These are phyloP conservation scores for Brachypterus glaber DNA, from an alignment of 2,888 invertebrate genomes.

Conservation along the genomic window DNA sequence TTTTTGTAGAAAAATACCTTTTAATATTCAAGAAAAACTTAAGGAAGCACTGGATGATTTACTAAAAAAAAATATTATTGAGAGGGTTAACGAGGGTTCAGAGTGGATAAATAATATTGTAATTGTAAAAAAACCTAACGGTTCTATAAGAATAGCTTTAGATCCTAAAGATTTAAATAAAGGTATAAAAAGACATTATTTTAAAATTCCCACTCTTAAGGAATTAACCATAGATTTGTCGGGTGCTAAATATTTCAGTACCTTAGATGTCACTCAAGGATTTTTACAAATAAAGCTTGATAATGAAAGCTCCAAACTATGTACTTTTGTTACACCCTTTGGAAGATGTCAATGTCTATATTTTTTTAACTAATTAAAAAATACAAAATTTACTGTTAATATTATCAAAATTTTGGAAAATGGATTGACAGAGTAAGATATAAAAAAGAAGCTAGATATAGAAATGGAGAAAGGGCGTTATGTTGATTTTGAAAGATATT, in stretches of 20 bases:
- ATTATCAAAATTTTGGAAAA: too few relatives aligned
- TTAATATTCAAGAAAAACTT: slow-evolving; percentile 12
- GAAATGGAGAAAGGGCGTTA: too few relatives aligned
- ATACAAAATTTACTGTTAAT: too few relatives aligned
- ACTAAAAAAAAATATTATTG: slow-evolving; percentile 10
- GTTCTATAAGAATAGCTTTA: slow-evolving; percentile 25
- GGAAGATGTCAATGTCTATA: too few relatives aligned
- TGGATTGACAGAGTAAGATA: too few relatives aligned
- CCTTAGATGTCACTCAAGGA: slow-evolving; percentile 22
- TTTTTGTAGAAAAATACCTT: slow-evolving; percentile 13
- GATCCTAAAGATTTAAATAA: slow-evolving; percentile 28
- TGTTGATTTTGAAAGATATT: too few relatives aligned
- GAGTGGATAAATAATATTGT: slow-evolving; percentile 17
- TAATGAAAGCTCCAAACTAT: too few relatives aligned
- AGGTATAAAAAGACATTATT: slow-evolving; percentile 21
- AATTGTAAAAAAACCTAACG: slow-evolving; percentile 17
- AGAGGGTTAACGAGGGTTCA: slow-evolving; percentile 4
- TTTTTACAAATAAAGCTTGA: too few relatives aligned
- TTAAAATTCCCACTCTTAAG: slow-evolving; percentile 21
- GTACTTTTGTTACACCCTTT: too few relatives aligned
- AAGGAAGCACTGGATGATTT: slow-evolving; percentile 11
- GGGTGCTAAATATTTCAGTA: slow-evolving; percentile 23
- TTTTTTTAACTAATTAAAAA: too few relatives aligned
- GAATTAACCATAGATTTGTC: slow-evolving; percentile 24
- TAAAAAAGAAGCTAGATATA: too few relatives aligned